A percentile compares a stretch with the other conserved stretches of the same genome.
These are phyloP conservation scores for Syritta pipiens DNA, from an alignment of 2,888 invertebrate species.

Conservation along the genomic window DNA sequence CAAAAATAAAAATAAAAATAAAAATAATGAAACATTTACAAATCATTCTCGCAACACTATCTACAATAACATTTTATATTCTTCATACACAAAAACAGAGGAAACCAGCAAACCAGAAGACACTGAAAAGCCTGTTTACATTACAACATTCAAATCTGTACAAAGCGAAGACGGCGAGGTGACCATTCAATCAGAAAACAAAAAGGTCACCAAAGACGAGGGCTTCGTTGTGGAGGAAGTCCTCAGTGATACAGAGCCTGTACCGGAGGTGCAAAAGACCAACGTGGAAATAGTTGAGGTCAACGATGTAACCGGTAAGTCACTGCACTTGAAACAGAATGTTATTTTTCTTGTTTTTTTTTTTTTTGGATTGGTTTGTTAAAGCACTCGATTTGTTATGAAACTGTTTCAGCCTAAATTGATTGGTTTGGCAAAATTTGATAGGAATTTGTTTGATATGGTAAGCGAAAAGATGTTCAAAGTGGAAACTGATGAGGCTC, in stretches of 20 bases:
- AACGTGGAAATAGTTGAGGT: conserved; percentile 78
- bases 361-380: conserved; percentile 53
- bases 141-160: conserved; percentile 79
- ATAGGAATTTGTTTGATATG: too few species aligned
- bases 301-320: conserved; percentile 77
- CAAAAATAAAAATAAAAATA: background rate
- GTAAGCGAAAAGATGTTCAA: too few species aligned
- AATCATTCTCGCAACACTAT: conserved; percentile 15
- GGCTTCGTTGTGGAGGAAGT: conserved; percentile 78
- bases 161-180: conserved; percentile 77
- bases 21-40: conserved; percentile 12
- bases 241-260: conserved; percentile 77
- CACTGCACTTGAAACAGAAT: too few species aligned
- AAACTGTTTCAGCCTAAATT: conserved; percentile 8
- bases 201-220: conserved; percentile 77
- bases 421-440: conserved; percentile 1
- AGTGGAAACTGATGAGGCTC: too few species aligned
- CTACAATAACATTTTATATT: conserved; percentile 55
- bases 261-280: conserved; percentile 71
- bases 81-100: conserved; percentile 67
- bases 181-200: conserved; percentile 77
- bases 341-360: conserved; percentile 9
- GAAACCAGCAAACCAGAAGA: conserved; percentile 74
- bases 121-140: conserved; percentile 77
- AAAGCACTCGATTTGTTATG: conserved; percentile 33